Base-by-base conservation (phyloP, 2,888 invertebrate species). In the Brachypalpus laphriformis region DNA sequence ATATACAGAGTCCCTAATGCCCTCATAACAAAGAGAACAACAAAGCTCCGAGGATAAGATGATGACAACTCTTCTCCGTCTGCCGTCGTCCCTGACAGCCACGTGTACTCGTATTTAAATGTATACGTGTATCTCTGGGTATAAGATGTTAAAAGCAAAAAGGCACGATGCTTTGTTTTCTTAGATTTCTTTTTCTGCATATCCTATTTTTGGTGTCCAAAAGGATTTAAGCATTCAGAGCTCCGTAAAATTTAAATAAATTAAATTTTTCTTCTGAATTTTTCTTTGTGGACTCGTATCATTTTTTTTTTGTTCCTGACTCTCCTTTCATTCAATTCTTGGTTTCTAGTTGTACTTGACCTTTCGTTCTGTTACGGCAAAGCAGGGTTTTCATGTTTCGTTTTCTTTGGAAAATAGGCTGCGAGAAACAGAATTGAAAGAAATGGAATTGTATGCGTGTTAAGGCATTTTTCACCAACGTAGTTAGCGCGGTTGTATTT, bases 211-310 rank as follows among this genome's bases (percentile, higher is more conserved):
- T 40, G 49, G 25, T n/a, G 18, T 40, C 40, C 40, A 51, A 47
- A 37, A 70, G 40, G 34, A 57, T 49, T 63, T 76, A 49, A 37
- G 34, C 57, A 31, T 47, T 56, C 75, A 75, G 54, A 75, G 68
- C 63, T 57, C 56, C 56, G 56, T 76, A 28, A 70, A 76, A 59
- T 75, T 82, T 76, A 75, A 71, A 57, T 57, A 70, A 63, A 65
- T 81, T 81, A 4, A 28, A 47, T 51, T 61, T 40, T 28, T 25
- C 5, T 22, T 28, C 34, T 3, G 42, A 80, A 34, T 66, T 22
- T 42, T 74, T 42, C 37, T 70, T 40, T 68, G 47, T 22, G 11
- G n/a, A 8, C 14, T 28, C 5, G 2, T 45, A 9, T 42, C 4
- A 5, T 34, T 22, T 8, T 20, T 37, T 0, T 7, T 34, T 49